Percentiles rank a stretch among this genome's conserved stretches.
Conservation (phyloP, 1,140 invertebrate species). For the Drosophila pachea region DNA sequence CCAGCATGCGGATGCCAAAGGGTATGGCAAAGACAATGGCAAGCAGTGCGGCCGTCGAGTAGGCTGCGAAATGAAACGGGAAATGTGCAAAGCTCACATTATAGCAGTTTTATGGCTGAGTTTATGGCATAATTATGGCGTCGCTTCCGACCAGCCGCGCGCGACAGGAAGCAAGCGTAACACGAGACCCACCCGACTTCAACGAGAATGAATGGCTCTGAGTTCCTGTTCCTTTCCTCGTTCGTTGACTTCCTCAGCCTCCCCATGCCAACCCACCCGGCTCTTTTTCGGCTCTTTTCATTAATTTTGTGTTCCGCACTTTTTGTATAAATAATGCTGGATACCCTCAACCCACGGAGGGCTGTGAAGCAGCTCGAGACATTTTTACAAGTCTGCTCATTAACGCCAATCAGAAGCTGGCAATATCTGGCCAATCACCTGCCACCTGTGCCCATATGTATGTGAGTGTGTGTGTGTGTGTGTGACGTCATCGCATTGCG, state of each 20-base stretch:
- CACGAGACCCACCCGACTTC: conserved; percentile 12
- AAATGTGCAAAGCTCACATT: conserved; percentile 27
- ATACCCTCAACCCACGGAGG: not conserved
- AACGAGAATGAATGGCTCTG: conserved; percentile 54
- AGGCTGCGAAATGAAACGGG: conserved; percentile 79
- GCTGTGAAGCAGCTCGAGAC: not conserved
- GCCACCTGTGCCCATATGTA: too few relatives aligned
- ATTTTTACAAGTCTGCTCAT: too few relatives aligned
- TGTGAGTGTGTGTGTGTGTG: too few relatives aligned
- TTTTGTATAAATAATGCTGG: conserved; percentile 9
- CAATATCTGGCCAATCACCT: too few relatives aligned
- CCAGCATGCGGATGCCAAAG: conserved; percentile 84
- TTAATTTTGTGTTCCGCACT: not conserved
- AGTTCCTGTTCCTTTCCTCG: conserved; percentile 50
- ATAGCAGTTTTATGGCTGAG: conserved; percentile 60
- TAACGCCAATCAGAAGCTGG: too few relatives aligned
- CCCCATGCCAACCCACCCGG: not conserved
- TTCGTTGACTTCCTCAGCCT: not conserved
- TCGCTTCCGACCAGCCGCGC: conserved; percentile 43
- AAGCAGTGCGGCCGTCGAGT: conserved; percentile 85
- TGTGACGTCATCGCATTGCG: too few relatives aligned
- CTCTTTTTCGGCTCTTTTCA: not conserved
- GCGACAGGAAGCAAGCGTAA: conserved; percentile 44
- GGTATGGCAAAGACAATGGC: conserved; percentile 87
- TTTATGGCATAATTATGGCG: conserved; percentile 74